Evolutionary conservation across 92 coral and sea anemone species (phyloP).

Genomic region (Siderastrea radians): DNA sequence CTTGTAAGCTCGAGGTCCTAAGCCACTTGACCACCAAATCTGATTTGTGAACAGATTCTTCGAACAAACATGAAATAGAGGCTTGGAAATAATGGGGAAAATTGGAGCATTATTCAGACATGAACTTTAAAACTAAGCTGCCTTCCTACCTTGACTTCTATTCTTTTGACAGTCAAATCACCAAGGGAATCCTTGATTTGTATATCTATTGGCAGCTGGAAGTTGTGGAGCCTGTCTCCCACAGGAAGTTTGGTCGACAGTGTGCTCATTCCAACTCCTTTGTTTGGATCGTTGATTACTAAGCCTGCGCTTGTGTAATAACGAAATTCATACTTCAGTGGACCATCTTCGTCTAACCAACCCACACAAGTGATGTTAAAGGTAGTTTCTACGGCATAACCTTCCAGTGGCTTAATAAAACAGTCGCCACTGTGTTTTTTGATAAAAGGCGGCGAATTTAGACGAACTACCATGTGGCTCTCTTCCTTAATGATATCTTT

Average conservation of each 20-base stretch:
- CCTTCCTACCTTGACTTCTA: constrained; percentile 23
- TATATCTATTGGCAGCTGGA: constrained; percentile 5
- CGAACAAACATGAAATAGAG: too few species aligned
- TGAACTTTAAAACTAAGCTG: too few species aligned
- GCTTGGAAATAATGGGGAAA: too few species aligned
- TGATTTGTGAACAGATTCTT: too few species aligned
- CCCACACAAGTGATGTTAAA: constrained; percentile 69
- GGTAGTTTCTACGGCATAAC: constrained; percentile 70
- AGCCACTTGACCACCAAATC: too few species aligned
- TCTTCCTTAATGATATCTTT: constrained; percentile 22
- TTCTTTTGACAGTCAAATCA: background rate
- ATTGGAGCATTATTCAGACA: background rate
- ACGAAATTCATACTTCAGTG: constrained; percentile 68
- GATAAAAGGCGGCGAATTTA: constrained; percentile 24
- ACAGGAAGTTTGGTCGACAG: constrained; percentile 33
- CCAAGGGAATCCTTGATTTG: constrained; percentile 25
- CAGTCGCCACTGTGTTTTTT: constrained; percentile 27
- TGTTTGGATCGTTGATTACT: constrained; percentile 24
- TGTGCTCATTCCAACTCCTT: background rate
- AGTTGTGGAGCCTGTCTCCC: background rate
- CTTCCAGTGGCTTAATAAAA: constrained; percentile 51
- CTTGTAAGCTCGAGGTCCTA: too few species aligned
- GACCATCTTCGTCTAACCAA: constrained; percentile 77
- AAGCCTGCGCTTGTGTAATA: constrained; percentile 30
- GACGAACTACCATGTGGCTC: background rate